Evolutionary conservation across 23 tunicate species (phyloP).

Genomic region (Botrylloides violaceus): DNA sequence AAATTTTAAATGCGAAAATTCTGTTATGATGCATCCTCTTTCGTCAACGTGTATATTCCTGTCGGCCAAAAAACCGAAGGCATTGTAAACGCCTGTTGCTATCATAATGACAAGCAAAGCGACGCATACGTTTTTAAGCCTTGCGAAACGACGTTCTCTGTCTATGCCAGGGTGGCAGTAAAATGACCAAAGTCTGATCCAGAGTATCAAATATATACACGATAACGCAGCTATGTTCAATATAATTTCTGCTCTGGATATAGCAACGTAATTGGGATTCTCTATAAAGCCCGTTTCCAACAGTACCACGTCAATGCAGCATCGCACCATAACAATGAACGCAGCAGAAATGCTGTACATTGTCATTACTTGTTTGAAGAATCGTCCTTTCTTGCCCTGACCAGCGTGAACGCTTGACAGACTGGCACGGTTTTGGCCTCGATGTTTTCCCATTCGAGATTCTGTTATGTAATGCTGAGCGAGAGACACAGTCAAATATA

Average conservation of each 20-base stretch:
- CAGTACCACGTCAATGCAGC: not conserved
- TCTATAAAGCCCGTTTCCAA: constrained; percentile 1
- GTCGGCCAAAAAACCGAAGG: not conserved
- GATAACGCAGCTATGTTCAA: constrained; percentile 16
- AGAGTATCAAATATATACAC: constrained; percentile 6
- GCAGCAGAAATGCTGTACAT: constrained; percentile 2
- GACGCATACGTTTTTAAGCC: not conserved
- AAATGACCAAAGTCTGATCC: constrained; percentile 17
- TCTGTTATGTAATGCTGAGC: not conserved
- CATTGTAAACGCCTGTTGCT: constrained; percentile 14
- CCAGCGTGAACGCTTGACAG: not conserved
- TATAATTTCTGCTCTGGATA: constrained; percentile 5
- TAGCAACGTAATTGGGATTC: constrained; percentile 3
- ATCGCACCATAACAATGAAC: not conserved
- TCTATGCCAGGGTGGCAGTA: constrained; percentile 5
- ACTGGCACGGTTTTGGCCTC: not conserved
- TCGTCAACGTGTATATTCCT: constrained; percentile 1
- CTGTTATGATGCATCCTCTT: not conserved
- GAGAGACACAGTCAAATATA: not conserved
- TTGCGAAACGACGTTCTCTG: not conserved
- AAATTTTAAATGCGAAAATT: not conserved
- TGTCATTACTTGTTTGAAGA: constrained; percentile 1
- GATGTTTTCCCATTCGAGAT: not conserved
- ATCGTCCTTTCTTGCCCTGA: constrained; percentile 6
- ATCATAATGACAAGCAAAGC: not conserved